Conservation (phyloP, 2,797 vertebrate genomes). For the Saxicola maurus region DNA sequence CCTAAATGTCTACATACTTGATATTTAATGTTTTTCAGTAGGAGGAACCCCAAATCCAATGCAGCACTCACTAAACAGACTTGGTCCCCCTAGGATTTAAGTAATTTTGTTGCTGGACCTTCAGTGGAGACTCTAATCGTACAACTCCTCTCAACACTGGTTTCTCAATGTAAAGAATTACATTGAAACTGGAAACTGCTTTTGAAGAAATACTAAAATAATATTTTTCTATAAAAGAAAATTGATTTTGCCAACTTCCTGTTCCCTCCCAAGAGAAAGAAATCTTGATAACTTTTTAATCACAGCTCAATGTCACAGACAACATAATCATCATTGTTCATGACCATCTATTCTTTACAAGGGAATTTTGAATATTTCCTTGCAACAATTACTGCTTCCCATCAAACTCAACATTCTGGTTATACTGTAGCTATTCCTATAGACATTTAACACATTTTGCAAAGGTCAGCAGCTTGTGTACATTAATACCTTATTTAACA, state of each 20-base stretch:
- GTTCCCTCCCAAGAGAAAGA: not conserved
- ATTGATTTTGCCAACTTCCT: not conserved
- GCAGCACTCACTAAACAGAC: not conserved
- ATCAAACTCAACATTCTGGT: not conserved
- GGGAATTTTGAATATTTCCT: not conserved
- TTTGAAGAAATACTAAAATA: not conserved
- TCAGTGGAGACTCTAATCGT: not conserved
- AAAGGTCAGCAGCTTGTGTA: not conserved
- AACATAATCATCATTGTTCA: not conserved
- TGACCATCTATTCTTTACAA: not conserved
- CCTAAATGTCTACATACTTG: not conserved
- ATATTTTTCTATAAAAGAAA: not conserved
- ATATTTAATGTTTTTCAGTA: not conserved
- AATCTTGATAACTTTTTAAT: not conserved
- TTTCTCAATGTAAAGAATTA: not conserved
- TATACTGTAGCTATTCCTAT: not conserved
- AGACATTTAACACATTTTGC: not conserved
- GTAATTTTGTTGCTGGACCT: not conserved
- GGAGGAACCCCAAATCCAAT: not conserved
- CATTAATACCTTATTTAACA: not conserved
- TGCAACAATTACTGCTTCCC: not conserved
- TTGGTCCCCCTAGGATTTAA: not conserved
- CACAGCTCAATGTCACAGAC: not conserved
- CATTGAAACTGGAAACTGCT: not conserved
- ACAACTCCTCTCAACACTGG: not conserved